Evolutionary conservation across 2,113 vertebrate species (phyloP), one percentile per base, ranked within the genome.

Genomic region (Dipodomys stephensi): DNA sequence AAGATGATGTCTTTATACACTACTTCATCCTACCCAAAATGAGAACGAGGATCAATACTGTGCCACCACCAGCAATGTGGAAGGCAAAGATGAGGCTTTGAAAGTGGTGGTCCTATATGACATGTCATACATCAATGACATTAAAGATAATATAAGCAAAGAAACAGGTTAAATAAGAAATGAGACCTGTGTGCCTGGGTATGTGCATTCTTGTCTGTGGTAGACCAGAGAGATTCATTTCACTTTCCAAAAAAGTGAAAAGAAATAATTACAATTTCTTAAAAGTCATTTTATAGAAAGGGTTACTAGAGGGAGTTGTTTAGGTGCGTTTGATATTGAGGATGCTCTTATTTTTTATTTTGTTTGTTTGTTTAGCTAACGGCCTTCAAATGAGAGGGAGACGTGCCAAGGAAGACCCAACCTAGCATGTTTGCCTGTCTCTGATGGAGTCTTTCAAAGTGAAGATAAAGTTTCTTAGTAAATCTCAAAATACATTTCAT

Each of bases 41-140:
- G 22, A 92, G n/a, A 76, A 44, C 74, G 44, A 87, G 30, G 32
- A 72, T 85, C 12, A 28, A 2, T 35, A 18, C 27, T 30, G 16
- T 10, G 27, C 7, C 32, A 67, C 53, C n/a, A 25, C 3, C 3
- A 16, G 20, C 60, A 79, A 11, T 46, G 49, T 30, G 4, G 68
- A 2, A 0, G 2, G 7, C 10, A 27, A 1, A 44, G 30, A 49
- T 23, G 3, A 44, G 19, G 49, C 9, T 27, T 76, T 28, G 10
- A 72, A 27, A 35, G 9, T 27, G n/a, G n/a, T 53, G 11, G 12
- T 25, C 7, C 27, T 77, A 1, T 35, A 12, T 1, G 11, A 69
- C 9, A 35, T 68, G 1, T 25, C 12, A 20, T n/a, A 6, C 5
- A n/a, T 68, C 20, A 27, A 13, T 57, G 57, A 44, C 35, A 28